Conservation (phyloP, 1,140 invertebrate species). For the Heterodera schachtii region DNA sequence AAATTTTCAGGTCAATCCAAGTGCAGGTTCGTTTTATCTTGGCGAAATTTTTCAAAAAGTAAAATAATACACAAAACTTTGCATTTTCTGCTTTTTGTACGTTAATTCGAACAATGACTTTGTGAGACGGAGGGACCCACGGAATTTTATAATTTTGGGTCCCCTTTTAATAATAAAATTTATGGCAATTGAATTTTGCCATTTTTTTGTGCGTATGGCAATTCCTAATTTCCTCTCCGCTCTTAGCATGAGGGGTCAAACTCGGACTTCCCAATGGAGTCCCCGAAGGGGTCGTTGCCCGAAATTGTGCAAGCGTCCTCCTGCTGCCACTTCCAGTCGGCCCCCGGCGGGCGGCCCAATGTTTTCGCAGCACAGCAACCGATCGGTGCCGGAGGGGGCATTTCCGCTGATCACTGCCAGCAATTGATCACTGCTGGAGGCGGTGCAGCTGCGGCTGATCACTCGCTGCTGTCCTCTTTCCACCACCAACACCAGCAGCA, state of each 20-base stretch:
- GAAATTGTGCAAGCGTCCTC: not conserved
- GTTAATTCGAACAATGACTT: too few species aligned
- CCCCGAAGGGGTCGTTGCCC: constrained; percentile 15
- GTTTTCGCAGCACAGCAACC: not conserved
- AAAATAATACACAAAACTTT: not conserved
- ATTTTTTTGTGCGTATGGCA: not conserved
- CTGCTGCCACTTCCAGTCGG: not conserved
- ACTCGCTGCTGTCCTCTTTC: not conserved
- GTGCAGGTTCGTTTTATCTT: not conserved
- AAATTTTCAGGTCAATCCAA: constrained; percentile 15
- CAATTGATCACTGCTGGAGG: not conserved
- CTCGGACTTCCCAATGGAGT: constrained; percentile 26
- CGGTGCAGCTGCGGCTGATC: not conserved
- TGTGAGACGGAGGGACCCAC: too few species aligned
- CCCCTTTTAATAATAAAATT: too few species aligned
- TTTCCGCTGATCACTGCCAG: not conserved
- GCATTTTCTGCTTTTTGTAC: too few species aligned
- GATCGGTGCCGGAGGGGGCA: constrained; percentile 11
- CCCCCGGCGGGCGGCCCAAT: too few species aligned
- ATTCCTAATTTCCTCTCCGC: not conserved
- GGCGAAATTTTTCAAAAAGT: not conserved
- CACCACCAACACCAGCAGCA: not conserved
- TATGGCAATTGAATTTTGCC: too few species aligned
- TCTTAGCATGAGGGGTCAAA: constrained; percentile 19
- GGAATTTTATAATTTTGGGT: too few species aligned